A percentile compares a stretch with the other conserved stretches of the same genome.
Conservation (phyloP, 2,797 vertebrate genomes). For the Cetoscarus ocellatus region DNA sequence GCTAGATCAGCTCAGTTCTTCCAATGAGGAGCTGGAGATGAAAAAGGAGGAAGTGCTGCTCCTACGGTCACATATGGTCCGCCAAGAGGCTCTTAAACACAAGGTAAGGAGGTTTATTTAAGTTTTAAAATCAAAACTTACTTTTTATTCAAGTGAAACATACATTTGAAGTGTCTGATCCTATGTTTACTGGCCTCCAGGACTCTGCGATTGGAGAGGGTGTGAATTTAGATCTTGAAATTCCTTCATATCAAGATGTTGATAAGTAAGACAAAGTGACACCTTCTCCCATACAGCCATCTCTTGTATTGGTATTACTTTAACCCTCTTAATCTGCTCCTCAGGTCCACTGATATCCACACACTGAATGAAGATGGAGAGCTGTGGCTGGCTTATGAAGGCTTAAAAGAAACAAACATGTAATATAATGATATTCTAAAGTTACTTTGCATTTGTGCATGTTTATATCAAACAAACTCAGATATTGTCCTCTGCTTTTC, state of each 20-base stretch:
- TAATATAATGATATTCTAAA: constrained; percentile 58
- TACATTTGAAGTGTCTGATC: neutral
- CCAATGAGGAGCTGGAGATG: constrained; percentile 94
- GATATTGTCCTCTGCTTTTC: neutral
- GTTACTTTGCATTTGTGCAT: neutral
- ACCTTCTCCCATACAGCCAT: neutral
- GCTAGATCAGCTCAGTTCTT: constrained; percentile 92
- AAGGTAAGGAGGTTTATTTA: constrained; percentile 81
- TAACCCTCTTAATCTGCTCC: constrained; percentile 13
- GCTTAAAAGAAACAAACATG: constrained; percentile 97
- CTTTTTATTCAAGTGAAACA: neutral
- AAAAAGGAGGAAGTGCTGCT: constrained; percentile 97
- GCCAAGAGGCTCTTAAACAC: constrained; percentile 91
- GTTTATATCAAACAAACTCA: neutral
- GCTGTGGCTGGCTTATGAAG: constrained; percentile 95
- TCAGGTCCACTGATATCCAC: constrained; percentile 85
- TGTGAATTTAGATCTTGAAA: constrained; percentile 72
- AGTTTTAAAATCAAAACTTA: neutral
- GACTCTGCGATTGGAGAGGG: constrained; percentile 68
- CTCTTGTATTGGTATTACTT: neutral
- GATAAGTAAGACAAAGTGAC: constrained; percentile 55
- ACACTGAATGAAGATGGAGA: constrained; percentile 97
- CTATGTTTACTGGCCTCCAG: constrained; percentile 41
- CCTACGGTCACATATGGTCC: constrained; percentile 94
- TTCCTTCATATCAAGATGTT: constrained; percentile 61